Base-by-base conservation (phyloP, 2,797 vertebrate genomes). In the Pristis pectinata region DNA sequence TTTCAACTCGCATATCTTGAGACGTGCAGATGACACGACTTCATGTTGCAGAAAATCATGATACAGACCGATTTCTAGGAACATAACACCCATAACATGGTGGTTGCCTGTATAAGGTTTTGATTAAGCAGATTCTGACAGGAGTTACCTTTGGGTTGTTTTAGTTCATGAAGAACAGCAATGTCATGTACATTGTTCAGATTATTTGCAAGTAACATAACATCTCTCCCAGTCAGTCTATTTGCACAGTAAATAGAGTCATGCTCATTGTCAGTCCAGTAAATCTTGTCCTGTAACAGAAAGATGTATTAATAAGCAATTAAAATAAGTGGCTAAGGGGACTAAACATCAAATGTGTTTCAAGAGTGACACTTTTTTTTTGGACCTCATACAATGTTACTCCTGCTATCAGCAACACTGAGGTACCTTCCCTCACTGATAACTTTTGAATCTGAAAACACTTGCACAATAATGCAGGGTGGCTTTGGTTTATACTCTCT, bases 131-230 rank as follows among this genome's bases (percentile, higher is more conserved):
- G 59, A 22, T 24, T 27, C 61, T 67, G 87, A 67, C 15, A 13
- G 56, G 61, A 94, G 95, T 97, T 96, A 99, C 99, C 99, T 97
- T 98, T 98, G 9, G 99, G 99, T 96, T 99, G 99, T 96, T 98
- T 98, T 95, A 99, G 97, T 95, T 99, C 98, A 67, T 99, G 99
- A 95, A 99, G 99, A 94, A 99, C 98, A 95, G 99, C 98, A 24
- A 99, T 97, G 95, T 99, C 99, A 80, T 99, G 98, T 0, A 99
- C 99, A 96, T 98, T 99, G 95, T 99, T 98, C 95, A 99, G 98
- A 95, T 99, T 98, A 96, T 99, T 98, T 3, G 98, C 98, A 94
- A 99, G 97, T 95, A 98, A 94, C 0, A 97, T 97, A 95, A 99
- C 97, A 93, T 99, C 98, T 0, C 97, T 96, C 44, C 98, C 99